Conservation (phyloP, 2,797 vertebrate genomes). For the Varecia variegata region DNA sequence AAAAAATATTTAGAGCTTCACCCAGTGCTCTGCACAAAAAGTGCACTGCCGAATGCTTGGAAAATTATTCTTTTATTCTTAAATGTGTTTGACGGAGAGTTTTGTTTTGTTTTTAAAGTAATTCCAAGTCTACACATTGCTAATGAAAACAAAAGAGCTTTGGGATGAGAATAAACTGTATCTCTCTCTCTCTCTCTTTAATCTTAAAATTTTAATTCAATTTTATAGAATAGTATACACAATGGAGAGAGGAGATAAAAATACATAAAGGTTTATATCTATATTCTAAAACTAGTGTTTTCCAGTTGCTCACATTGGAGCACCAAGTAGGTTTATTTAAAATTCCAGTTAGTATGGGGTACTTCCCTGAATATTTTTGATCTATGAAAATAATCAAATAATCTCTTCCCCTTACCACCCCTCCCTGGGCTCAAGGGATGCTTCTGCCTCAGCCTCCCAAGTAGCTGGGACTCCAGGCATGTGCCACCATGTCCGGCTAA, state of each 20-base stretch:
- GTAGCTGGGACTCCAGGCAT: too few relatives aligned
- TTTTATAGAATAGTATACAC: constrained; percentile 37
- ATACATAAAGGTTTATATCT: background rate
- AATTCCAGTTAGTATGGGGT: background rate
- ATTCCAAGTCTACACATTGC: constrained; percentile 24
- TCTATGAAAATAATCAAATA: constrained; percentile 44
- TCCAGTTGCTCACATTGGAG: background rate
- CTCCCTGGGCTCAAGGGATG: too few relatives aligned
- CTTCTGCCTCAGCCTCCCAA: too few relatives aligned
- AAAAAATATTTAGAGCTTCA: constrained; percentile 50
- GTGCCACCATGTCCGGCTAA: too few relatives aligned
- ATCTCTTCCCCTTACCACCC: background rate
- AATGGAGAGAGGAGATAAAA: constrained; percentile 34
- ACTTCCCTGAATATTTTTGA: constrained; percentile 25
- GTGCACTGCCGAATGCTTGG: background rate
- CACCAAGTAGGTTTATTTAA: background rate
- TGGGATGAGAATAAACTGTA: constrained; percentile 33
- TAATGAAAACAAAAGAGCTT: constrained; percentile 48
- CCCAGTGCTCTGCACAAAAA: constrained; percentile 29
- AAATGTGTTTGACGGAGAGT: background rate
- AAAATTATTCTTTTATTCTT: constrained; percentile 23
- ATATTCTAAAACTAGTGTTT: constrained; percentile 33
- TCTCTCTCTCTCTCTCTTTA: background rate
- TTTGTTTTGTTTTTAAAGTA: constrained; percentile 30
- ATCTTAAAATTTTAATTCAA: constrained; percentile 28